Conservation (phyloP, 1,140 invertebrate species). For the Drosophila pseudoananassae region DNA sequence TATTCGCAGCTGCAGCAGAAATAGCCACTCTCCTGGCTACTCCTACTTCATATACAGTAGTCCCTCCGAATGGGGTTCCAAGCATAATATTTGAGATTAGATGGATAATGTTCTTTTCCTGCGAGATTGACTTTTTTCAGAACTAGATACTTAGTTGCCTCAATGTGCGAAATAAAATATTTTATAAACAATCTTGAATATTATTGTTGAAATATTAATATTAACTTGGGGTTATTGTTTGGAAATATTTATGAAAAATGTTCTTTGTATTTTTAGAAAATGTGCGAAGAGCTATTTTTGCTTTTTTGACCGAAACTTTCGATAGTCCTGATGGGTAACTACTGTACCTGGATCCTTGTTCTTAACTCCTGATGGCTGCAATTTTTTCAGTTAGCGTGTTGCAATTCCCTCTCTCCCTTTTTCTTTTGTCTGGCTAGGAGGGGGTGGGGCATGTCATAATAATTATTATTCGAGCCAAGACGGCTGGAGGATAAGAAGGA, state of each 20-base stretch:
- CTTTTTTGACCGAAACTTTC: neutral
- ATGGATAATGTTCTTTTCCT: too few relatives aligned
- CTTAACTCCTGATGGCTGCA: slow-evolving; percentile 3
- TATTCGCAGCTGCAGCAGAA: slow-evolving; percentile 46
- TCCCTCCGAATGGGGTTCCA: neutral
- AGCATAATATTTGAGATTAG: too few relatives aligned
- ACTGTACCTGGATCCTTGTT: neutral
- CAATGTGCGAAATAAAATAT: neutral
- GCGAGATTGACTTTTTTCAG: too few relatives aligned
- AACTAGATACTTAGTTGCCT: neutral
- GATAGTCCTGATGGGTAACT: neutral
- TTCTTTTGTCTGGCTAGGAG: slow-evolving; percentile 1
- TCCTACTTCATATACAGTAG: neutral
- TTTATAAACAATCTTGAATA: slow-evolving; percentile 18
- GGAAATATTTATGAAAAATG: neutral
- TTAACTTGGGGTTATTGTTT: slow-evolving; percentile 2
- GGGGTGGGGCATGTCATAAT: slow-evolving; percentile 31
- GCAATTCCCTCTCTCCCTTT: neutral
- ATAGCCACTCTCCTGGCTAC: neutral
- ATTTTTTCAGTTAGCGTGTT: slow-evolving; percentile 6
- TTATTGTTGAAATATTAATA: slow-evolving; percentile 19
- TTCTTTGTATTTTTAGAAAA: neutral
- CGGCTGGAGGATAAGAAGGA: neutral
- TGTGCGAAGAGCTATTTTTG: neutral
- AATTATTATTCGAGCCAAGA: slow-evolving; percentile 57